These are phyloP conservation scores for Dipodomys stephensi DNA, from an alignment of 2,113 vertebrate genomes.

Conservation along the genomic window DNA sequence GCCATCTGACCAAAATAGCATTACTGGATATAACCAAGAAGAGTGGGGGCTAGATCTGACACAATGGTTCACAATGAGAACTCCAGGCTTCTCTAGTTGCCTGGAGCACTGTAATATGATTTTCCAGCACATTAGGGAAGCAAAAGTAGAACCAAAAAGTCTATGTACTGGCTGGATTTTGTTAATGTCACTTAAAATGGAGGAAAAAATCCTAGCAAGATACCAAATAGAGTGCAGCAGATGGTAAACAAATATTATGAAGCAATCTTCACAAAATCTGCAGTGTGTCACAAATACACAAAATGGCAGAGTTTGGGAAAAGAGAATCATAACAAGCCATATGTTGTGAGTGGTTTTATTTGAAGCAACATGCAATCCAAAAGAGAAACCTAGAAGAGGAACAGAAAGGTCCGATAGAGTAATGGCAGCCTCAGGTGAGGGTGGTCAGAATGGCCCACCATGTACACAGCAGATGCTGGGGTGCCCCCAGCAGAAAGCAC, in stretches of 20 bases:
- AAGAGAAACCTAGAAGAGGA: conserved; percentile 68
- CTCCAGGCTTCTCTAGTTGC: conserved; percentile 81
- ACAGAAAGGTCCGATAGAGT: conserved; percentile 73
- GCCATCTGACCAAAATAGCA: conserved; percentile 59
- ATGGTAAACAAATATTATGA: conserved; percentile 88
- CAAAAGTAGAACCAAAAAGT: conserved; percentile 84
- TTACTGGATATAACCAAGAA: conserved; percentile 66
- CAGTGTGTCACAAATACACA: conserved; percentile 82
- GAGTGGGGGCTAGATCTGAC: background rate
- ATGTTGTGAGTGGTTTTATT: conserved; percentile 81
- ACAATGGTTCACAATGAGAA: conserved; percentile 68
- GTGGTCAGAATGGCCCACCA: conserved; percentile 3
- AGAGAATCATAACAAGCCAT: conserved; percentile 86
- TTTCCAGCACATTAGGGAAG: conserved; percentile 86
- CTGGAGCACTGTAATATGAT: conserved; percentile 83
- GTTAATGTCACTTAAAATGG: conserved; percentile 86
- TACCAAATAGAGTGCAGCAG: conserved; percentile 85
- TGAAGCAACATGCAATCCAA: conserved; percentile 66
- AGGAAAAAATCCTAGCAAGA: conserved; percentile 85
- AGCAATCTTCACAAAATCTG: conserved; percentile 87
- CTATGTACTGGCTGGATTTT: conserved; percentile 83
- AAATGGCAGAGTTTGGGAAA: conserved; percentile 84
- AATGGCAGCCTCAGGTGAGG: conserved; percentile 79
- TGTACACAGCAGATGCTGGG: background rate
- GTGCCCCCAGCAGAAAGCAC: background rate